Base-by-base conservation (phyloP, 2,113 vertebrate genomes). In the Peromyscus californicus region DNA sequence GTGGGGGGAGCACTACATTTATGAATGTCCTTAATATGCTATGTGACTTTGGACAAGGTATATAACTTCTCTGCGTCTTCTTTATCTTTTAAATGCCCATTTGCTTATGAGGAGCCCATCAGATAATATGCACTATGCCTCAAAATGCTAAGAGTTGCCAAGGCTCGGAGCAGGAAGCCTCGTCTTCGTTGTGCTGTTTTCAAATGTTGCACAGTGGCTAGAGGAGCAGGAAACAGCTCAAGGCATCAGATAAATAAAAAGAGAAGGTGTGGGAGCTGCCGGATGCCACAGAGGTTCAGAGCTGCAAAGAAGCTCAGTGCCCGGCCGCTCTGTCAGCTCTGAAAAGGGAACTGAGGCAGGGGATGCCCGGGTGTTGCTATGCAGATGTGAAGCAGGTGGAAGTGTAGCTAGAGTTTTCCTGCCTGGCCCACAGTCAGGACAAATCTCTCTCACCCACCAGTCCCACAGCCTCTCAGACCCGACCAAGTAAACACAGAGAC, bases 21-120 rank as follows among this genome's bases (percentile, higher is more conserved):
- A 70, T 84, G 88, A 80, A 29, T n/a, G 51, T 19, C 24, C 26
- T 75, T 76, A 3, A 51, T 16, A n/a, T n/a, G n/a, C 97, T 84
- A 22, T 93, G 88, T 92, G 90, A 79, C 82, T 79, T 86, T 45
- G 36, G 39, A 39, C 36, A 74, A 74, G 17, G 51, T 29, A 9
- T 79, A 1, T 70, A 82, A 72, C 48, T 22, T 95, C 90, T 95
- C 90, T 88, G 79, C 39, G 61, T 42, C 89, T 78, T 90, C 42
- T 5, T 67, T 2, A 2, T 67, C 70, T 92, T 57, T 42, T 78
- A 70, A 65, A 42, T 84, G 67, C 57, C 69, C 45, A n/a, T 69
- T 93, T 42, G 6, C 61, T 93, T 65, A 4, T 54, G 74, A 87
- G 42, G 29, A 45, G 78, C 39, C 33, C 31, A 0, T n/a, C 33